These are phyloP conservation scores for Hypanus sabinus DNA, from an alignment of 2,113 vertebrate species.

Conservation along the genomic window DNA sequence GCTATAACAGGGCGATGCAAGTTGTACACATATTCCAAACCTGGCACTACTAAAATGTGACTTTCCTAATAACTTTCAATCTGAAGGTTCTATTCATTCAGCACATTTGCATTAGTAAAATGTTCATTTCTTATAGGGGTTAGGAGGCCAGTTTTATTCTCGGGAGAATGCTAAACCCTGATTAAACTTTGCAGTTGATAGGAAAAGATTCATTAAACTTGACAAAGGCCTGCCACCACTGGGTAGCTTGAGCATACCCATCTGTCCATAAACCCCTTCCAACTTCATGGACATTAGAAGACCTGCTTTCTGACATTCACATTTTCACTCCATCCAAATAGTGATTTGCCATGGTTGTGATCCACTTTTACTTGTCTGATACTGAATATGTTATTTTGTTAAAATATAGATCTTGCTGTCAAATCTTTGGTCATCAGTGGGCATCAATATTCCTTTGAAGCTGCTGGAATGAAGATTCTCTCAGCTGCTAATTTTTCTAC, in stretches of 20 bases:
- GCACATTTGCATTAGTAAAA: background rate
- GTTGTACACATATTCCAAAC: too few relatives aligned
- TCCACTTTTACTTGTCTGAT: background rate
- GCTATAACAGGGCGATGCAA: too few relatives aligned
- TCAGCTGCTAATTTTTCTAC: constrained; percentile 80
- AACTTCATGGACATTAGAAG: background rate
- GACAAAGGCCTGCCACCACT: background rate
- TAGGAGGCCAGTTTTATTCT: background rate
- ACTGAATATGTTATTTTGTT: background rate
- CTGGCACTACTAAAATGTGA: background rate
- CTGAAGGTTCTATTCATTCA: background rate
- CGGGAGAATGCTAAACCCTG: background rate
- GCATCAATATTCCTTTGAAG: constrained; percentile 81
- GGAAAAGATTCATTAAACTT: background rate
- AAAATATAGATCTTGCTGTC: background rate
- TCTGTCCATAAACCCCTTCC: background rate
- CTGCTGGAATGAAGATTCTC: constrained; percentile 71
- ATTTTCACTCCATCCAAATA: background rate
- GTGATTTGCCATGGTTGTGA: background rate
- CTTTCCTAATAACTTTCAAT: background rate
- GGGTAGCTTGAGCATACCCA: background rate
- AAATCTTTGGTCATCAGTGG: background rate
- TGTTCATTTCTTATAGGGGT: background rate
- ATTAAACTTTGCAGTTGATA: background rate
- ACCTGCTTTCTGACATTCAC: background rate